These are phyloP conservation scores for Pteromalus puparum DNA, from an alignment of 1,140 invertebrate species.

Conservation along the genomic window DNA sequence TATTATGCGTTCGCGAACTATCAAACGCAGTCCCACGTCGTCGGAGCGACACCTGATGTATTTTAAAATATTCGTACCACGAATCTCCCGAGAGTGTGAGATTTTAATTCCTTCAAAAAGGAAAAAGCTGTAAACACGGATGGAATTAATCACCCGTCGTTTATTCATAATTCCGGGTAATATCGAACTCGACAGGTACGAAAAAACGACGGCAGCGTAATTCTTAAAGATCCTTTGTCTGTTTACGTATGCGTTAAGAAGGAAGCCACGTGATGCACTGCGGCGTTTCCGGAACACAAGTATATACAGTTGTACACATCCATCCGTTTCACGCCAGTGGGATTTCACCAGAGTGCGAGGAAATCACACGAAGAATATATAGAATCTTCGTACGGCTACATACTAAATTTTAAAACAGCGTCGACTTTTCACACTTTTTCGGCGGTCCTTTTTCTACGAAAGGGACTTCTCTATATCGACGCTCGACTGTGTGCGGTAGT, in stretches of 20 bases:
- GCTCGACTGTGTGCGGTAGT: neutral
- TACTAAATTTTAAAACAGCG: neutral
- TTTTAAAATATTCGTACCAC: neutral
- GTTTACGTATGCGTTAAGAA: constrained; percentile 9
- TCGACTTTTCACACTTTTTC: constrained; percentile 31
- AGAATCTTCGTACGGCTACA: too few relatives aligned
- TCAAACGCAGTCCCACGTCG: too few relatives aligned
- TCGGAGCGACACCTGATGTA: too few relatives aligned
- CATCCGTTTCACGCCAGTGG: neutral
- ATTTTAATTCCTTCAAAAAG: neutral
- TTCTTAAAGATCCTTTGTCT: neutral
- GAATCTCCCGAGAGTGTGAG: neutral
- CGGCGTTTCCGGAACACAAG: neutral
- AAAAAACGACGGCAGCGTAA: constrained; percentile 1
- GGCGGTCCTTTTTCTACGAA: neutral
- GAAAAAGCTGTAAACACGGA: neutral
- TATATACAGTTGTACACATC: too few relatives aligned
- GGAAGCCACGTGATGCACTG: neutral
- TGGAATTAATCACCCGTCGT: neutral
- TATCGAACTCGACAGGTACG: neutral
- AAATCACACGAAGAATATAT: too few relatives aligned
- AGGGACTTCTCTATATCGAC: neutral
- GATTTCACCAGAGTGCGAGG: too few relatives aligned
- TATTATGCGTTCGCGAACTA: too few relatives aligned
- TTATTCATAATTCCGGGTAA: neutral